These are phyloP conservation scores for Maccullochella peelii DNA, from an alignment of 2,113 vertebrate genomes.

Conservation along the genomic window DNA sequence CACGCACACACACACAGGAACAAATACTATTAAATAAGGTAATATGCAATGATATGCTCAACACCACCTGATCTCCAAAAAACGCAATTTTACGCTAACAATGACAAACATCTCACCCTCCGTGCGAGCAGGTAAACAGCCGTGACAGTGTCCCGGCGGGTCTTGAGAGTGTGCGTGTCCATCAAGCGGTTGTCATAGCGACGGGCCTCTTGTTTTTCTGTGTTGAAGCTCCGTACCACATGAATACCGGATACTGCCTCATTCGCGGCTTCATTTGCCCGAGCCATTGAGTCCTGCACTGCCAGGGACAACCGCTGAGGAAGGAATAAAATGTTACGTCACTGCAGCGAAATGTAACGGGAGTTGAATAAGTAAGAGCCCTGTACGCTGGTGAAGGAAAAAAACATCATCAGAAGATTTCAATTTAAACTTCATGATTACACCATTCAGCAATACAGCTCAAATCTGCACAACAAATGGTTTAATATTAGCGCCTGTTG, in stretches of 20 bases:
- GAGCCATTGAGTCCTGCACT: slow-evolving; percentile 85
- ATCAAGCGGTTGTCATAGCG: slow-evolving; percentile 82
- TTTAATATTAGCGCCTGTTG: no score
- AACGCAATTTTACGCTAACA: background rate
- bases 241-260: slow-evolving; percentile 85
- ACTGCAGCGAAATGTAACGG: no score
- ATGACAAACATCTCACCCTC: slow-evolving; percentile 78
- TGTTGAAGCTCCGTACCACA: slow-evolving; percentile 86
- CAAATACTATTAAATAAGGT: background rate
- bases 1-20: slow-evolving; percentile 3
- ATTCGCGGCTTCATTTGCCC: slow-evolving; percentile 80
- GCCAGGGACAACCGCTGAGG: slow-evolving; percentile 72
- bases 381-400: background rate
- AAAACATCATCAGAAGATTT: no score
- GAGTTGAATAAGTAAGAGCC: background rate
- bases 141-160: slow-evolving; percentile 57
- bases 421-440: no score
- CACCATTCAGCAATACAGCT: no score
- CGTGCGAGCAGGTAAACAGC: slow-evolving; percentile 78
- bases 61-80: background rate
- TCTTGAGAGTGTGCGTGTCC: slow-evolving; percentile 80
- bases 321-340: no score
- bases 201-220: slow-evolving; percentile 79
- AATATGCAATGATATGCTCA: background rate
- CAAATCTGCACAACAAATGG: no score